Evolutionary conservation across 1,140 invertebrate species (phyloP).

Genomic region (Trichonephila clavipes): DNA sequence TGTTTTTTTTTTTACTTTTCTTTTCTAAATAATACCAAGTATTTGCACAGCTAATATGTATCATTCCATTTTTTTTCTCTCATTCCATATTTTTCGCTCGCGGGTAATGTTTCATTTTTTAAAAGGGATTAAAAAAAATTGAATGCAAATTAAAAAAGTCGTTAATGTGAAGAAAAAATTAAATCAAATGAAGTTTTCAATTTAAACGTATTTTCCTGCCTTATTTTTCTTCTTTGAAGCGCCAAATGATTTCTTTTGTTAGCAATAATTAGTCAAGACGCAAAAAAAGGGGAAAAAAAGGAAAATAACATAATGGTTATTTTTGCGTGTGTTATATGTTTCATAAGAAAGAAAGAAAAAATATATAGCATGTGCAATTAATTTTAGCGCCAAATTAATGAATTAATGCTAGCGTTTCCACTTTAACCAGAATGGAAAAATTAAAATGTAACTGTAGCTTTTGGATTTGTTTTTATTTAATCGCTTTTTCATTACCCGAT

Average conservation of each 20-base stretch:
- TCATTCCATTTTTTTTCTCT: neutral
- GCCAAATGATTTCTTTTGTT: conserved; percentile 21
- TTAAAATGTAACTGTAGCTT: neutral
- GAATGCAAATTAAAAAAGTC: neutral
- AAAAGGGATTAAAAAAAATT: neutral
- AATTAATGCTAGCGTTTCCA: neutral
- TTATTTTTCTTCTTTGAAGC: neutral
- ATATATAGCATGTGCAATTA: neutral
- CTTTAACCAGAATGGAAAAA: neutral
- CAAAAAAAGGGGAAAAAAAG: neutral
- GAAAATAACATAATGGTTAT: neutral
- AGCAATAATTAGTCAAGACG: neutral
- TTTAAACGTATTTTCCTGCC: neutral
- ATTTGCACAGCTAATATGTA: conserved; percentile 4
- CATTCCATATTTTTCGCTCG: neutral
- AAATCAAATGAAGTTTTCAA: neutral
- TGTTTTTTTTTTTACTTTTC: neutral
- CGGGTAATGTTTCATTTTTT: conserved; percentile 6
- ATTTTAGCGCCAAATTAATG: neutral
- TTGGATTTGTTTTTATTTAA: too few relatives aligned
- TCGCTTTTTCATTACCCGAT: too few relatives aligned
- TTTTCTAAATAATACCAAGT: neutral
- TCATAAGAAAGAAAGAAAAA: neutral
- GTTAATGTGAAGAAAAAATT: neutral
- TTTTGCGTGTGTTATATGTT: neutral